Evolutionary conservation across 2,888 invertebrate species (phyloP).

Genomic region (Punctoribates punctum): DNA sequence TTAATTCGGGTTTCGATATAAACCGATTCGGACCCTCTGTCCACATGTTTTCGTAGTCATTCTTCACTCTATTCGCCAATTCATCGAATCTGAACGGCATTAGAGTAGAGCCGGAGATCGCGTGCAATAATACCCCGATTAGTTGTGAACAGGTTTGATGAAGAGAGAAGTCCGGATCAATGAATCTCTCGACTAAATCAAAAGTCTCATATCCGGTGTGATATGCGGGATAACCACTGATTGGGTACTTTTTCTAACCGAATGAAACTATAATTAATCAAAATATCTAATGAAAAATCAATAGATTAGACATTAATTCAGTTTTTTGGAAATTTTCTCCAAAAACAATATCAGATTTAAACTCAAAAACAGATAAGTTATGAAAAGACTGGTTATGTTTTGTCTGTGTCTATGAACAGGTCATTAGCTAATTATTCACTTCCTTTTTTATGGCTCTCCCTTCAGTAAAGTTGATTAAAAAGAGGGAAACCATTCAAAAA

Average conservation of each 20-base stretch:
- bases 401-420: too few relatives aligned
- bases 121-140: constrained; percentile 43
- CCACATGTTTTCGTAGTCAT: constrained; percentile 16
- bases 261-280: not conserved
- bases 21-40: not conserved
- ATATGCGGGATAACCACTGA: constrained; percentile 47
- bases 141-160: constrained; percentile 49
- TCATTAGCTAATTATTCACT: too few relatives aligned
- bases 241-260: constrained; percentile 41
- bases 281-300: not conserved
- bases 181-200: constrained; percentile 51
- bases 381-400: too few relatives aligned
- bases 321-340: too few relatives aligned
- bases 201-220: constrained; percentile 54
- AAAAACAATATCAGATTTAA: too few relatives aligned
- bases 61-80: constrained; percentile 27
- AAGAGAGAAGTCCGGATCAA: constrained; percentile 53
- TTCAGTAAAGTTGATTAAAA: too few relatives aligned
- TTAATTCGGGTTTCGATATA: constrained; percentile 17
- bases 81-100: constrained; percentile 39
- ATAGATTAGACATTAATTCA: too few relatives aligned
- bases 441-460: too few relatives aligned
- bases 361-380: too few relatives aligned
- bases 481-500: too few relatives aligned
- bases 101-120: constrained; percentile 37